phyloP scores from a whole-genome alignment of 1,140 invertebrate genomes.

The Luehdorfia chinensis region DNA sequence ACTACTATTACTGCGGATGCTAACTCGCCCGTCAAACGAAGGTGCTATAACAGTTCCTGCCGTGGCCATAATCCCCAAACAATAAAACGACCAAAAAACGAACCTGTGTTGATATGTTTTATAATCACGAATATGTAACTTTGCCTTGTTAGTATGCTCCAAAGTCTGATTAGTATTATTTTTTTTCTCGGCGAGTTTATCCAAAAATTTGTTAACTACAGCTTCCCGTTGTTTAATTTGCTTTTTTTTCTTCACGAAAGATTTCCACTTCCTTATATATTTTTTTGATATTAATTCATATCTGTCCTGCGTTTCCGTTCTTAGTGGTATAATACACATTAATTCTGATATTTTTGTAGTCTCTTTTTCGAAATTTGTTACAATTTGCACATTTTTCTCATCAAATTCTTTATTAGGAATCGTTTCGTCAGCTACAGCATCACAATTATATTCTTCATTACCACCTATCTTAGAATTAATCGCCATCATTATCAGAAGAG shows the following conservation, averaged over 20 bases:
- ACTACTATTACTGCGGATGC: too few species aligned
- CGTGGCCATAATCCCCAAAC: too few species aligned
- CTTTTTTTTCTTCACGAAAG: conserved; percentile 28
- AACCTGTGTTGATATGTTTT: conserved; percentile 63
- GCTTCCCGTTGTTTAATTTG: conserved; percentile 45
- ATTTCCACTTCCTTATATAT: conserved; percentile 47
- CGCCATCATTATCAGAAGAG: conserved; percentile 55
- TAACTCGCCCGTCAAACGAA: too few species aligned
- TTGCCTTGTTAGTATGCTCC: conserved; percentile 35
- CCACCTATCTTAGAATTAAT: conserved; percentile 30
- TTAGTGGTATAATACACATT: conserved; percentile 32
- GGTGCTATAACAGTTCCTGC: too few species aligned
- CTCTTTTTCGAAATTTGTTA: conserved; percentile 10
- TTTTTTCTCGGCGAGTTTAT: conserved; percentile 58
- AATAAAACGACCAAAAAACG: too few species aligned
- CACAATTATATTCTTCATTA: conserved; percentile 21
- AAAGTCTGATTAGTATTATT: conserved; percentile 21
- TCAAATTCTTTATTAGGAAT: conserved; percentile 4
- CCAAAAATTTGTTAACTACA: conserved; percentile 54
- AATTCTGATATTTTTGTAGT: conserved; percentile 15
- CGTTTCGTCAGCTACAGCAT: background rate
- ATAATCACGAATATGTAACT: conserved; percentile 43
- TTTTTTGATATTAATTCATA: conserved; percentile 39
- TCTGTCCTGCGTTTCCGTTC: conserved; percentile 27
- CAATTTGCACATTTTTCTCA: conserved; percentile 2